These are phyloP conservation scores for Netelia melanura DNA, from an alignment of 2,888 invertebrate species.

Conservation along the genomic window DNA sequence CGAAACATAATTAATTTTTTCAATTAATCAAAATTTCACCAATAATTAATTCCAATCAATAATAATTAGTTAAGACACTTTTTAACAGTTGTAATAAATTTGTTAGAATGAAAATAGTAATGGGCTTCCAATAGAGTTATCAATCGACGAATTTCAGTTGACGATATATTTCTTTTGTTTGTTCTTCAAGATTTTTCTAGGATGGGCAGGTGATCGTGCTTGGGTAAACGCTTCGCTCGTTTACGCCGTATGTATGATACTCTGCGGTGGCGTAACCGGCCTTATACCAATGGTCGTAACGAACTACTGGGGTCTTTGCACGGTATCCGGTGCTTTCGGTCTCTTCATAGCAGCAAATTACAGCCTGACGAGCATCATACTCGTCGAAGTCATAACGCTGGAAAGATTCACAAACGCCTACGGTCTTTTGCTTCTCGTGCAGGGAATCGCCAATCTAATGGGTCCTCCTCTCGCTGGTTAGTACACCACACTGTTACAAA, in stretches of 20 bases:
- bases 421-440: constrained; percentile 93
- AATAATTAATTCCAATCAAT: no score
- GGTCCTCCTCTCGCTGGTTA: constrained; percentile 96
- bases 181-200: constrained; percentile 89
- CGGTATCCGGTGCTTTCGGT: constrained; percentile 92
- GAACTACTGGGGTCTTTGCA: constrained; percentile 87
- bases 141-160: not conserved
- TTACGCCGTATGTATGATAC: constrained; percentile 92
- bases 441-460: constrained; percentile 95
- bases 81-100: no score
- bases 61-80: no score
- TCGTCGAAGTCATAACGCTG: constrained; percentile 95
- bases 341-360: constrained; percentile 97
- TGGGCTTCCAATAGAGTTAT: constrained; percentile 4
- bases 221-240: constrained; percentile 92
- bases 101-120: not conserved
- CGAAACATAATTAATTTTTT: no score
- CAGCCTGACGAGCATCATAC: constrained; percentile 95
- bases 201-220: constrained; percentile 94
- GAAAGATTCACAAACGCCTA: constrained; percentile 97
- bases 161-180: constrained; percentile 3
- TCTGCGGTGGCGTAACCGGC: constrained; percentile 89
- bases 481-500: constrained; percentile 53
- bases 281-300: constrained; percentile 88
- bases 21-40: no score